Base-by-base conservation (phyloP, 2,113 vertebrate species). In the Meleagris gallopavo region DNA sequence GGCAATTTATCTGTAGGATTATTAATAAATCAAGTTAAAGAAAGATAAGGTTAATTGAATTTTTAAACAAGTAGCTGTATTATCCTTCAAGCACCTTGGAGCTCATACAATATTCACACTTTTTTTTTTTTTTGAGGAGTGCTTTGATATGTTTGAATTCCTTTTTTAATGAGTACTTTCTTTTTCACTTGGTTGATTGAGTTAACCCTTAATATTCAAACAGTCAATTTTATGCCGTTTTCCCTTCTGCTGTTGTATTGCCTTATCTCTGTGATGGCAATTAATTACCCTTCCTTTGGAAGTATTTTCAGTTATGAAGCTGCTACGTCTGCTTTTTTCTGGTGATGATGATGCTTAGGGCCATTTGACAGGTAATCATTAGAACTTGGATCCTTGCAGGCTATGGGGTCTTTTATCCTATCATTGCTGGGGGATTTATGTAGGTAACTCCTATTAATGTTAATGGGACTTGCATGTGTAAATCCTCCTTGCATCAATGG, bases 1-100 rank as follows among this genome's bases (percentile, higher is more conserved):
- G 77, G 88, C 62, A 88, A 83, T 97, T 97, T 97, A 97, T 97
- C 96, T 97, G 81, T 95, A 71, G 89, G 90, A 96, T 97, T 97
- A 97, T 97, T 97, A 97, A 98, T 96, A 97, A 97, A 97, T 97
- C 96, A 97, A 97, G 87, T 96, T 97, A 96, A 93, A 95, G 95
- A 98, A 98, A 96, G 95, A 97, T 97, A 97, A 98, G 92, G 95
- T 97, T 98, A 97, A 97, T 97, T 98, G 97, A 97, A 97, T 97
- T 97, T 97, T 97, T 97, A 97, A 97, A 97, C 88, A 97, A 96
- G 93, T 95, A 97, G 88, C 92, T 95, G 50, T 97, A 96, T 97
- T 98, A 95, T 97, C 97, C 97, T 98, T 98, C 91, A 97, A 96
- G 90, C 92, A 96, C 93, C 90, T 97, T 97, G 96, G 86, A 97